Evolutionary conservation across 2,888 invertebrate genomes (phyloP), one percentile per base, ranked within the genome.

Genomic region (Galeruca laticollis): DNA sequence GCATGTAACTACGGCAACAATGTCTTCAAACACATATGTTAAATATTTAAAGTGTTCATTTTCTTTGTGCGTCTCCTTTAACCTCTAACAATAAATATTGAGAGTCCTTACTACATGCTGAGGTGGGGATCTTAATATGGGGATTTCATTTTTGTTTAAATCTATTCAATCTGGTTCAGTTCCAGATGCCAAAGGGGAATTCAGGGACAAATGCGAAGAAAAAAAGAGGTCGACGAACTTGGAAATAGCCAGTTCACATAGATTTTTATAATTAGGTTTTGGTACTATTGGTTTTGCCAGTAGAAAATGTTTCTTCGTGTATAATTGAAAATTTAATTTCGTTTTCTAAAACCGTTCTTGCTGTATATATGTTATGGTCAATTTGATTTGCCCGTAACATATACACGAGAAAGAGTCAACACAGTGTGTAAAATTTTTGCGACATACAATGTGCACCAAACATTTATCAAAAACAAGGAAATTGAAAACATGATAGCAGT

Each of bases 51-150:
- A 15, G 56, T 63, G 52, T 65, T 65, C 47, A 47, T 18, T 43
- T 60, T 57, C 33, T 65, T 65, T 65, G 49, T 57, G 40, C 35
- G 18, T 21, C 47, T 35, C 21, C 57, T 65, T n/a, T 65, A 57
- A 65, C 57, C 65, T 47, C 31, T 57, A 37, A 65, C 65, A 65
- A 64, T 64, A 56, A 65, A 49, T 65, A 57, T 65, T 65, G 57
- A 65, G 65, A 65, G 57, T 65, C 57, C 65, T 65, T 57, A 21
- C 57, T 35, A 20, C 18, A 33, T 21, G 49, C 40, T 33, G 18
- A 13, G 57, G 43, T 33, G 43, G 26, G 54, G 20, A 63, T 63
- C 26, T 63, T 52, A 63, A 63, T 63, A 52, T 37, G 57, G 33
- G 64, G 49, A 47, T 49, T 65, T 65, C 9, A 35, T 47, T 56